Base-by-base conservation (phyloP, 1,140 invertebrate genomes). In the Diorhabda sublineata region DNA sequence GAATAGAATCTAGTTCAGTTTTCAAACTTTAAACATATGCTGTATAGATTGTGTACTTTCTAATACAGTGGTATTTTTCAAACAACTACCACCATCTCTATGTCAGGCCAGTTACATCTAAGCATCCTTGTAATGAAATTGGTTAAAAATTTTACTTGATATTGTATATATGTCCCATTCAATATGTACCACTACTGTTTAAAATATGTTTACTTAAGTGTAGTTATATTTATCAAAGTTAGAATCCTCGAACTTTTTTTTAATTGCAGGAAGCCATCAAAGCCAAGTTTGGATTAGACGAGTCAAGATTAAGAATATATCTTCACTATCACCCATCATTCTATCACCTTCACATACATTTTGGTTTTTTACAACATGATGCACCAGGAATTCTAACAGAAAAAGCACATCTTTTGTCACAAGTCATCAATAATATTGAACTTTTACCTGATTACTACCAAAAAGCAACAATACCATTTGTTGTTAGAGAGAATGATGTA, bases 261-360 rank as follows among this genome's bases (percentile, higher is more conserved):
- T 8, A 26, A 8, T 69, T 87, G 47, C 82, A 93, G 87, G 84
- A 87, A 79, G 88, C 87, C 5, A 94, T 98, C 59, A 76, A 84
- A 63, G 85, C 95, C 43, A 94, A 93, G 74, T 98, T 92, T 81
- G 87, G 88, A 4, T 68, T 98, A 4, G 81, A 86, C 41, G 77
- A 82, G 43, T 86, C 86, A 61, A 89, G 95, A 78, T 79, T 98
- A 26, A 86, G 95, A 61, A 87, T 92, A 69, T 98, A 95, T 82
- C 82, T 98, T 3, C 97, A 99, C 80, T 99, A 99, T 82, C 96
- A 96, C 78, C 97, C 97, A 4, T 95, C 95, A 0, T 98, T 96
- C 83, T 98, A 98, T 83, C 96, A 98, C 83, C 83, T 99, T 5
- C 97, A 99, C 79, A 87, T 98, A 3, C 97, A 99, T 82, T 96